Percentiles rank a stretch among this genome's conserved stretches.
Evolutionary conservation across 2,113 vertebrate genomes (phyloP).

Genomic region (Prietella phreatophila): DNA sequence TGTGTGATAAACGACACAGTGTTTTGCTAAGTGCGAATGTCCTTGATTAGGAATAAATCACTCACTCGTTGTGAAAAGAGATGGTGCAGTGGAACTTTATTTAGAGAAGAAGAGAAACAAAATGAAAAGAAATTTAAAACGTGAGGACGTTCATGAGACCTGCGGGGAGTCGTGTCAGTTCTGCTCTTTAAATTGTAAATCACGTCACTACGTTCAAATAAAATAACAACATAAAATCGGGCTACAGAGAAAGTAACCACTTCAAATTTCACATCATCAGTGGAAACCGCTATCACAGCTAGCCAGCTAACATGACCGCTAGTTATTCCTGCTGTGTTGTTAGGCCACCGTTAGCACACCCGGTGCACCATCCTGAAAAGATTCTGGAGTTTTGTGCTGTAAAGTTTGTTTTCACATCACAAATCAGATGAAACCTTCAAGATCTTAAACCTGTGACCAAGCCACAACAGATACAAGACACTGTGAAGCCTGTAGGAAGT

Average conservation of each 20-base stretch:
- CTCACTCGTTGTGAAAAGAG: not conserved
- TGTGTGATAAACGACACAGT: slow-evolving; percentile 4
- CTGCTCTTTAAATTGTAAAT: not conserved
- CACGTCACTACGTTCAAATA: too few relatives aligned
- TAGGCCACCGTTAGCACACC: not conserved
- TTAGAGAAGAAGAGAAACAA: not conserved
- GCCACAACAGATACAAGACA: not conserved
- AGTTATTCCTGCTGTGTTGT: too few relatives aligned
- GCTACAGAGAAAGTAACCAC: not conserved
- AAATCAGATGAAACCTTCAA: not conserved
- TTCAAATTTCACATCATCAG: not conserved
- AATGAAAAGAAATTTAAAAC: not conserved
- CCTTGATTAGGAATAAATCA: not conserved
- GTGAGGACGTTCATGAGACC: not conserved
- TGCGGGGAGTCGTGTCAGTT: not conserved
- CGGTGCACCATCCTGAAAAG: not conserved
- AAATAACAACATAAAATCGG: not conserved
- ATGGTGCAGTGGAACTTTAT: not conserved
- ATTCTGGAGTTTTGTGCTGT: not conserved
- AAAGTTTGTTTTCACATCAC: not conserved
- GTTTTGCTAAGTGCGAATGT: not conserved
- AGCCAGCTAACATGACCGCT: not conserved
- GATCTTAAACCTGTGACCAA: not conserved
- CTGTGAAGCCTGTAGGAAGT: not conserved
- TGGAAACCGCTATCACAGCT: not conserved